phyloP scores from a whole-genome alignment of 2,797 vertebrate genomes.

The Okamejei kenojei region DNA sequence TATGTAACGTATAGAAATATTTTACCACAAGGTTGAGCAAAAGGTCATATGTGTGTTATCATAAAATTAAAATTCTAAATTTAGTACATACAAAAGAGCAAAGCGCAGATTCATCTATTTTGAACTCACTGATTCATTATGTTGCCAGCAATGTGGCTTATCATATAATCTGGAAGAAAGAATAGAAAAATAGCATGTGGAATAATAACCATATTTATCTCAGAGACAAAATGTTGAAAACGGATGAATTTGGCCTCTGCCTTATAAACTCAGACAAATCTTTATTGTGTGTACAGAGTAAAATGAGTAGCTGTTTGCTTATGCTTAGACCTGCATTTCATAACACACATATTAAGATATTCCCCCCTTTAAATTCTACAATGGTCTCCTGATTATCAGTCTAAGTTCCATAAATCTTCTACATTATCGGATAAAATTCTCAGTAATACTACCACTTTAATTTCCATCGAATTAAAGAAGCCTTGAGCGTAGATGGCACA shows the following conservation, averaged over 20 bases:
- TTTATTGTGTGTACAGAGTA: neutral
- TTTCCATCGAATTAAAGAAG: neutral
- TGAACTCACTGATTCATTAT: neutral
- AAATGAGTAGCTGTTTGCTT: neutral
- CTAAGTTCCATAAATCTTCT: neutral
- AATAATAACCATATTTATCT: neutral
- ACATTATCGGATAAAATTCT: neutral
- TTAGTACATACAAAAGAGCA: neutral
- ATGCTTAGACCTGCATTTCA: neutral
- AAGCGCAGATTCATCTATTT: neutral
- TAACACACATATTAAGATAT: neutral
- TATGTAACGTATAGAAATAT: neutral
- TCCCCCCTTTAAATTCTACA: neutral
- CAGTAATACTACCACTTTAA: neutral
- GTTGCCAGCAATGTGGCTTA: neutral
- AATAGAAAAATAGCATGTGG: neutral
- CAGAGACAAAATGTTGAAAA: neutral
- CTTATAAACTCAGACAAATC: neutral
- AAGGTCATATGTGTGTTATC: neutral
- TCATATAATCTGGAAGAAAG: neutral
- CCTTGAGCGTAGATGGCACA: no score
- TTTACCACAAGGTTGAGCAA: neutral
- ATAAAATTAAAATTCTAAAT: neutral
- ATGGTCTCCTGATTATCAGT: neutral
- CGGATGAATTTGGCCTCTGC: neutral